Evolutionary conservation across 2,113 vertebrate genomes (phyloP), one percentile per base, ranked within the genome.

Genomic region (Oplegnathus fasciatus): DNA sequence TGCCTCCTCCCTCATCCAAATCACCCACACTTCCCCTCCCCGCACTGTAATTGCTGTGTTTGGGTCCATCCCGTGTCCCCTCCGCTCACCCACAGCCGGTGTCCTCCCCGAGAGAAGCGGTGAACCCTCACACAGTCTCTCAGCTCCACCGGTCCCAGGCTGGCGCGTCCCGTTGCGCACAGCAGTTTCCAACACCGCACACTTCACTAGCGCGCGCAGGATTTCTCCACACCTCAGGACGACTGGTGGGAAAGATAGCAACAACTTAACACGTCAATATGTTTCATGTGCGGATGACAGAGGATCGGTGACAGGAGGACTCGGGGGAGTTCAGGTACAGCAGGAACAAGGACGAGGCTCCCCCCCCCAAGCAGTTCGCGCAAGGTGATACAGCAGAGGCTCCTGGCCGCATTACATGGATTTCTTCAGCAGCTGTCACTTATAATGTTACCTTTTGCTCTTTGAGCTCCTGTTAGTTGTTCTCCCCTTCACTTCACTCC

Each of bases 131-230:
- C 68, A n/a, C 64, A 1, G 46, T 44, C 69, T 64, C 37, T 57
- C 68, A 0, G 75, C 80, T 80, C 60, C 71, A 14, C 37, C 26
- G 62, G 73, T 87, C 26, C 80, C 81, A n/a, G 37, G 17, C 84
- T 58, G 70, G 68, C 55, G 90, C 83, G 72, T 87, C 89, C 90
- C 83, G 85, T 44, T 82, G 85, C 89, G 89, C 88, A 55, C 85
- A 37, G 55, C 67, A n/a, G 20, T 42, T 52, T 24, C 52, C 76
- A 85, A 26, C 78, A 32, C 73, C 2, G 76, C 75, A 40, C 55
- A 64, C 71, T 70, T 58, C 54, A 18, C 32, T 3, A 6, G 14
- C 80, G 68, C 64, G 37, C 67, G 60, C n/a, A 42, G 37, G 57
- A 75, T 37, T 65, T 10, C 10, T 20, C 1, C 32, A 28, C 28